Conservation (phyloP, 1,140 invertebrate genomes). For the Sarcophaga peregrina region DNA sequence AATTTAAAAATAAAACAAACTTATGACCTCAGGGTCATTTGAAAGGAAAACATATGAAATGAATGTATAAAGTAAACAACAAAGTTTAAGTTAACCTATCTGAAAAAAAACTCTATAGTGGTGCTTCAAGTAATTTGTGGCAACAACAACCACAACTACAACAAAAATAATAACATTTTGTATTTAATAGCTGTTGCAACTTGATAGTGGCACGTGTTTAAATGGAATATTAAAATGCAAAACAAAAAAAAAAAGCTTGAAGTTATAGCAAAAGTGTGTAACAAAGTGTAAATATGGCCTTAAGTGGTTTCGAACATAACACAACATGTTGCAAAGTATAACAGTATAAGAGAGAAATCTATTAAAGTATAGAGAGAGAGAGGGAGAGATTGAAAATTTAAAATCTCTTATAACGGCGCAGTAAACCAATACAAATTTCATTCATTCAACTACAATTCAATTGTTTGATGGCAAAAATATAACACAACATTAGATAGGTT, state of each 20-base stretch:
- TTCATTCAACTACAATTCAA: slow-evolving; percentile 9
- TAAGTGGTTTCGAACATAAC: slow-evolving; percentile 19
- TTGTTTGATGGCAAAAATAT: neutral
- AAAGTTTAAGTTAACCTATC: too few relatives aligned
- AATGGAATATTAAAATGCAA: neutral
- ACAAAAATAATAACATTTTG: too few relatives aligned
- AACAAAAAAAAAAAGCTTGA: slow-evolving; percentile 10
- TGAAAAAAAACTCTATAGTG: too few relatives aligned
- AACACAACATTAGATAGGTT: neutral
- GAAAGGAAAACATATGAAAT: too few relatives aligned
- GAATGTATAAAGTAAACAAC: too few relatives aligned
- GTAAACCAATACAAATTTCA: slow-evolving; percentile 17
- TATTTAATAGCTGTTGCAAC: neutral
- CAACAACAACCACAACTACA: too few relatives aligned
- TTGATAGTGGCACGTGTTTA: slow-evolving; percentile 17
- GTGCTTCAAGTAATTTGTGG: too few relatives aligned
- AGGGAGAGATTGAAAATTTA: neutral
- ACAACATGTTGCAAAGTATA: slow-evolving; percentile 22
- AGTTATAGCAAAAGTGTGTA: too few relatives aligned
- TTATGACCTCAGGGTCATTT: too few relatives aligned
- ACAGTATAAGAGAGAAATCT: neutral
- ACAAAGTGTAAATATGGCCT: neutral
- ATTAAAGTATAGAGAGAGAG: neutral
- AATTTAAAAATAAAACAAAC: too few relatives aligned
- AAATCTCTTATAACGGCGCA: slow-evolving; percentile 28